Percentiles rank a stretch among this genome's conserved stretches.
Evolutionary conservation across 2,113 vertebrate species (phyloP).

Genomic region (Felis chaus): DNA sequence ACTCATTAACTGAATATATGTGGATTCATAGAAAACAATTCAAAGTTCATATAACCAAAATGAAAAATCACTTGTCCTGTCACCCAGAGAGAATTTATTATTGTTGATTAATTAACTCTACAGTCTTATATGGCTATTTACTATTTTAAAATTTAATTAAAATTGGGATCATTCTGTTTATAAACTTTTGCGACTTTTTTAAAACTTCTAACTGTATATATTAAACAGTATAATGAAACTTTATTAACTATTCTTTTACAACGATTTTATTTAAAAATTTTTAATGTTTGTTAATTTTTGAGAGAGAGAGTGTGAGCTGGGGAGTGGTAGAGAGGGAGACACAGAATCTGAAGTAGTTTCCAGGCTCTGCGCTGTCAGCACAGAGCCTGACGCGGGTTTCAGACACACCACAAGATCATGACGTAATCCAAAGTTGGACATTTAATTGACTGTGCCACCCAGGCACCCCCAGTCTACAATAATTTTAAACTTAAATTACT

Average conservation of each 20-base stretch:
- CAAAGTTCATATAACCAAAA: neutral
- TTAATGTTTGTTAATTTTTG: too few relatives aligned
- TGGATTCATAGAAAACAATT: neutral
- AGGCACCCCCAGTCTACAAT: too few relatives aligned
- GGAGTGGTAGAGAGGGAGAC: too few relatives aligned
- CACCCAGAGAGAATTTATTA: neutral
- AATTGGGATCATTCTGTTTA: neutral
- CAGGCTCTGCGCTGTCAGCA: too few relatives aligned
- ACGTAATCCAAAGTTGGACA: too few relatives aligned
- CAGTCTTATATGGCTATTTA: neutral
- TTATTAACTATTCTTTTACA: neutral
- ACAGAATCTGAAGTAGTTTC: too few relatives aligned
- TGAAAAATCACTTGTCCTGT: neutral
- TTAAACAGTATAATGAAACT: neutral
- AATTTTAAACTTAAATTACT: constrained; percentile 26
- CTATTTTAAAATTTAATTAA: neutral
- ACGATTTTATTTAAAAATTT: too few relatives aligned
- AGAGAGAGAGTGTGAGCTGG: too few relatives aligned
- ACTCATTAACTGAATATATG: neutral
- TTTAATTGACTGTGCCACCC: too few relatives aligned
- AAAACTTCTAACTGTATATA: neutral
- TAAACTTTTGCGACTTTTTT: neutral
- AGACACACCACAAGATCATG: too few relatives aligned
- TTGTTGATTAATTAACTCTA: neutral
- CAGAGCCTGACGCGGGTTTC: too few relatives aligned